phyloP scores from a whole-genome alignment of 2,888 invertebrate species.

The Heteromyza rotundicornis region DNA sequence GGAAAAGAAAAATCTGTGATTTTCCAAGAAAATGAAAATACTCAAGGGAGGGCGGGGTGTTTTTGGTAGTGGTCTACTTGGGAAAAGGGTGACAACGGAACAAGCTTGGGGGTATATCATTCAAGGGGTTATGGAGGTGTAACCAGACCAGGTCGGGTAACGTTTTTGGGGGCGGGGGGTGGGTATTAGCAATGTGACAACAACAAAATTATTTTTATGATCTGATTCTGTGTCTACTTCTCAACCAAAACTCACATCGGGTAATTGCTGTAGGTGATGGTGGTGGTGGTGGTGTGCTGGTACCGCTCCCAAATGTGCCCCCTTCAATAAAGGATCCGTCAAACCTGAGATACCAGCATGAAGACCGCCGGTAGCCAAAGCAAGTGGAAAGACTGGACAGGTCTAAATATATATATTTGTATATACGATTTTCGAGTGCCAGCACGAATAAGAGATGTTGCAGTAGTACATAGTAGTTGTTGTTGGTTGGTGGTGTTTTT shows the following conservation, averaged over 20 bases:
- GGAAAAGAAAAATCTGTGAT: too few relatives aligned
- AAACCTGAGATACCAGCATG: slow-evolving; percentile 64
- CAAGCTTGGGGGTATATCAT: too few relatives aligned
- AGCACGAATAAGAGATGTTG: slow-evolving; percentile 6
- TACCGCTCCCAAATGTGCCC: slow-evolving; percentile 63
- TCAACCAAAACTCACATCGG: slow-evolving; percentile 63
- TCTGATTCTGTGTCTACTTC: background rate
- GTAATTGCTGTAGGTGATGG: slow-evolving; percentile 64
- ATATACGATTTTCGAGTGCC: background rate
- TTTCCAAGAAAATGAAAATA: too few relatives aligned
- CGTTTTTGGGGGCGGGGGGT: too few relatives aligned
- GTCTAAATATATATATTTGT: slow-evolving; percentile 47
- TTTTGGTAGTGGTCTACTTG: too few relatives aligned
- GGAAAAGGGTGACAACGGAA: too few relatives aligned
- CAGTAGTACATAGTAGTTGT: slow-evolving; percentile 19
- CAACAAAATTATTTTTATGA: too few relatives aligned
- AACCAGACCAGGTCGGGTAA: too few relatives aligned
- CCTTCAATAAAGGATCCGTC: slow-evolving; percentile 64
- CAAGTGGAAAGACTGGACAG: slow-evolving; percentile 64
- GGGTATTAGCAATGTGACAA: too few relatives aligned
- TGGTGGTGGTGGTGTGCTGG: slow-evolving; percentile 64
- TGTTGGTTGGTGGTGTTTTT: slow-evolving; percentile 17
- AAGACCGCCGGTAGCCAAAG: slow-evolving; percentile 63
- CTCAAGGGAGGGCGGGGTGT: too few relatives aligned
- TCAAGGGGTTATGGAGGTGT: too few relatives aligned